Evolutionary conservation across 2,113 vertebrate species (phyloP).

Genomic region (Chaetops frenatus): DNA sequence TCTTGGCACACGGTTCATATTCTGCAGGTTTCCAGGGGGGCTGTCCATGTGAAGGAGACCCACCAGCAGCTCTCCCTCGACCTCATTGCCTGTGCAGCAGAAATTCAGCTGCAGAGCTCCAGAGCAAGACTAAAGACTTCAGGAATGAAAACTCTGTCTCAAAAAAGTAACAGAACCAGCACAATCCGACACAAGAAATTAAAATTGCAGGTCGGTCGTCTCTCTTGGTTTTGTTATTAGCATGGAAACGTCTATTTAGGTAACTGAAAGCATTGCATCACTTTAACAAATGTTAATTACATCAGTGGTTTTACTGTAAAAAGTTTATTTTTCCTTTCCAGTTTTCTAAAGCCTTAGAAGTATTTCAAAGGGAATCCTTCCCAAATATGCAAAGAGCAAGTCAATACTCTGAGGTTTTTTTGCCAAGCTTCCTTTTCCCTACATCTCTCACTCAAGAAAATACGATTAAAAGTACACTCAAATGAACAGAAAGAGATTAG

Average conservation of each 20-base stretch:
- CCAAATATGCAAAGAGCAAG: constrained; percentile 43
- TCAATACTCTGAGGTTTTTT: background rate
- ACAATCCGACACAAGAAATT: background rate
- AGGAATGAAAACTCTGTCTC: background rate
- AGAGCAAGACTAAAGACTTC: background rate
- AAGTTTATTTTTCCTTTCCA: constrained; percentile 37
- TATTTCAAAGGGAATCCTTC: constrained; percentile 49
- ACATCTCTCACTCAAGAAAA: background rate
- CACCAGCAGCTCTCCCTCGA: background rate
- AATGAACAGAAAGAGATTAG: background rate
- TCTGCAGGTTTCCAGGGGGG: background rate
- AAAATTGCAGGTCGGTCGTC: background rate
- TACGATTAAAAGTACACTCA: background rate
- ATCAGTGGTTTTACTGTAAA: constrained; percentile 14
- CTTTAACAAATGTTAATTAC: constrained; percentile 30
- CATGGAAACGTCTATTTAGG: background rate
- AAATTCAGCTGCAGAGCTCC: background rate
- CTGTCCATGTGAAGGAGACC: background rate
- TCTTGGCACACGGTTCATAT: background rate
- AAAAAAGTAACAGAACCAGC: background rate
- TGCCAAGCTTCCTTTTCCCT: background rate
- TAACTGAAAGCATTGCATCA: background rate
- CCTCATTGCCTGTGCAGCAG: background rate
- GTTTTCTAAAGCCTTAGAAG: constrained; percentile 33
- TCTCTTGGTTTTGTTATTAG: background rate